Conservation (phyloP, 2,797 vertebrate species). For the Galago senegalensis region DNA sequence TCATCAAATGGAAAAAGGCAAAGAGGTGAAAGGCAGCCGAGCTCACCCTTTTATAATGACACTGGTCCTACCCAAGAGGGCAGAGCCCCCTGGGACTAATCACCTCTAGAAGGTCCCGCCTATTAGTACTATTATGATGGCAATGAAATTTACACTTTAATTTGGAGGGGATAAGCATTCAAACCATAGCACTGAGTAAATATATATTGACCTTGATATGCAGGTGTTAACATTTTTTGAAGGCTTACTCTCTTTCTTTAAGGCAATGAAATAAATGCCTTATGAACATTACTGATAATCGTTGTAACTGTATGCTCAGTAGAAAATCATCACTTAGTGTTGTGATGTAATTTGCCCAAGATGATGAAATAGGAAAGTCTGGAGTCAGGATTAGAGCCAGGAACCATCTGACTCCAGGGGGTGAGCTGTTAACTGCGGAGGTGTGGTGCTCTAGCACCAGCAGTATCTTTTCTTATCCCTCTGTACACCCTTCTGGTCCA, state of each 20-base stretch:
- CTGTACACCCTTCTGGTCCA: not conserved
- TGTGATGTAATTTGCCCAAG: not conserved
- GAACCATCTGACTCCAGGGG: not conserved
- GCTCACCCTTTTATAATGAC: not conserved
- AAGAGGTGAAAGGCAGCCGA: not conserved
- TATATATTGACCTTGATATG: not conserved
- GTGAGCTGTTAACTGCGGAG: not conserved
- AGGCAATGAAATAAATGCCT: not conserved
- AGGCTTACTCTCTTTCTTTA: not conserved
- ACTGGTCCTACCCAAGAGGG: not conserved
- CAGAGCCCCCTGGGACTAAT: not conserved
- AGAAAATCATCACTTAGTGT: not conserved
- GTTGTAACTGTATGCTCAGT: not conserved
- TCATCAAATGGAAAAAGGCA: not conserved
- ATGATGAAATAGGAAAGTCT: not conserved
- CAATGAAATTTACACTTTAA: not conserved
- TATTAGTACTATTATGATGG: not conserved
- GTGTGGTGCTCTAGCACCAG: too few species aligned
- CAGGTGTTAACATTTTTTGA: not conserved
- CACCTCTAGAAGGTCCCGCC: not conserved
- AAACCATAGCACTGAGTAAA: not conserved
- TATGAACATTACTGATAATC: not conserved
- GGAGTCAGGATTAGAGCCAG: not conserved
- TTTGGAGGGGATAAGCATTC: not conserved
- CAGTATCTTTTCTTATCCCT: not conserved